These are phyloP conservation scores for Aphelinus atriplicis DNA, from an alignment of 1,140 invertebrate genomes.

Conservation along the genomic window DNA sequence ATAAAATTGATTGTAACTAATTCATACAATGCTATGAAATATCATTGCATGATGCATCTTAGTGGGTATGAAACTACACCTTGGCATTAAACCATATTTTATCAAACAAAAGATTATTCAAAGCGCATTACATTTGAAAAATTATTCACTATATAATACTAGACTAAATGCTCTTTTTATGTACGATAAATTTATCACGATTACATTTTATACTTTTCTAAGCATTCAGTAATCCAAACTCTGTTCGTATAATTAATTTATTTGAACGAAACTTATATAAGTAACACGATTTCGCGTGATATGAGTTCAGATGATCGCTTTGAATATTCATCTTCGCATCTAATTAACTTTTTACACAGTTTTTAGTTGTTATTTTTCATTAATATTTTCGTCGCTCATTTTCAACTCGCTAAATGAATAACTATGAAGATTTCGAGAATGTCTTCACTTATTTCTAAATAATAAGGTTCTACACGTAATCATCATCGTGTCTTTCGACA, in stretches of 20 bases:
- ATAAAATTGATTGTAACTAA: too few species aligned
- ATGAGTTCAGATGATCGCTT: slow-evolving; percentile 50
- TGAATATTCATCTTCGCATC: slow-evolving; percentile 33
- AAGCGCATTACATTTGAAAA: slow-evolving; percentile 20
- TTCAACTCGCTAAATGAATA: too few species aligned
- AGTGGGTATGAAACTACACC: too few species aligned
- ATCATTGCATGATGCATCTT: too few species aligned
- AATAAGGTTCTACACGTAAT: too few species aligned
- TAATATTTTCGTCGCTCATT: too few species aligned
- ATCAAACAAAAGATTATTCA: background rate
- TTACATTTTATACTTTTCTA: slow-evolving; percentile 22
- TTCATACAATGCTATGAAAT: too few species aligned
- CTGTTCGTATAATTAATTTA: slow-evolving; percentile 13
- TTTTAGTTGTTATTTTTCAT: too few species aligned
- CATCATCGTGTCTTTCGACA: too few species aligned
- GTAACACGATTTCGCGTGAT: slow-evolving; percentile 43
- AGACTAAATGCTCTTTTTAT: background rate
- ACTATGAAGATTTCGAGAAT: too few species aligned
- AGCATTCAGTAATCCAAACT: background rate
- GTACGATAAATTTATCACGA: background rate
- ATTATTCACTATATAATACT: background rate
- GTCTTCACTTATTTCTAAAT: too few species aligned
- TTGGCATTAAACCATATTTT: background rate
- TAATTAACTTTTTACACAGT: too few species aligned
- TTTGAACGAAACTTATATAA: slow-evolving; percentile 24